Evolutionary conservation across 30 jellyfish, hydroid and myxozoan species (phyloP).

Genomic region (Catostylus mosaicus): DNA sequence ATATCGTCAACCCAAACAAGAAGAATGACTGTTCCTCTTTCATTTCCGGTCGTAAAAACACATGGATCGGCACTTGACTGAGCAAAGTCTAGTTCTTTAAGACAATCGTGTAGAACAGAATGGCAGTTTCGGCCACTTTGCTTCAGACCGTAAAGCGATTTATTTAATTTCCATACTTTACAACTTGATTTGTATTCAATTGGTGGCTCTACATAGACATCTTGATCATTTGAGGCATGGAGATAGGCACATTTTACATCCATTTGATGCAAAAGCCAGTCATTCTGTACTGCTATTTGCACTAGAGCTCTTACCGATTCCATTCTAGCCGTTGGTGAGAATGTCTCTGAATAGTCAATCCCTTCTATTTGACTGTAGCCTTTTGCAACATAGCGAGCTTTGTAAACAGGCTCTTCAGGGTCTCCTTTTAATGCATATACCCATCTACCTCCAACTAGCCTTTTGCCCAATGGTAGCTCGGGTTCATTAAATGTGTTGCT

Average conservation of each 20-base stretch:
- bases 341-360: conserved; percentile 46
- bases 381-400: conserved; percentile 73
- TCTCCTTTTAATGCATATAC: conserved; percentile 34
- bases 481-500: conserved; percentile 44
- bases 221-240: conserved; percentile 61
- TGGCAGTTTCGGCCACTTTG: conserved; percentile 86
- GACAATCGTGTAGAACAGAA: background rate
- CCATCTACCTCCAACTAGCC: conserved; percentile 79
- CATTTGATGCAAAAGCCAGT: background rate
- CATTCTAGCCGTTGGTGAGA: conserved; percentile 77
- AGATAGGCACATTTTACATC: conserved; percentile 74
- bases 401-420: conserved; percentile 31
- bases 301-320: conserved; percentile 53
- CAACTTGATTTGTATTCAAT: conserved; percentile 21
- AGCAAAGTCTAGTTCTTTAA: conserved; percentile 9
- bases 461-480: conserved; percentile 60
- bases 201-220: conserved; percentile 40
- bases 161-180: conserved; percentile 65
- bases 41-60: conserved; percentile 1
- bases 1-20: conserved; percentile 61
- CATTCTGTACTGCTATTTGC: conserved; percentile 57
- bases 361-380: conserved; percentile 60
- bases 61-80: conserved; percentile 74
- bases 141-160: conserved; percentile 71
- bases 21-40: background rate